Evolutionary conservation across 2,113 vertebrate species (phyloP), one percentile per base, ranked within the genome.

Genomic region (Planiliza haematocheilus): DNA sequence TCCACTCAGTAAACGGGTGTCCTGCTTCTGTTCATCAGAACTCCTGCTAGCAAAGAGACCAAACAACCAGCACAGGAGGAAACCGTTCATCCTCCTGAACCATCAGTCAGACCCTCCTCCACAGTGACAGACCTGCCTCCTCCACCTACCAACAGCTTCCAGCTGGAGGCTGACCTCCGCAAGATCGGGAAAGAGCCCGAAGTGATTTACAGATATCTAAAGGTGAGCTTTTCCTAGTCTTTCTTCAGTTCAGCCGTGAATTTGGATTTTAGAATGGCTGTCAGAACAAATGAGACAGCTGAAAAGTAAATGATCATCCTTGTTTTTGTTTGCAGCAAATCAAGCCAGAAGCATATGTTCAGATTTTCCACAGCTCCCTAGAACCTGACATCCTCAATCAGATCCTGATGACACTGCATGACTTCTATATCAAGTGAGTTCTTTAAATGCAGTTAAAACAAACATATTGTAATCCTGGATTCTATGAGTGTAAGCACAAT

Each of bases 81-180:
- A n/a, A n/a, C n/a, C n/a, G n/a, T 6, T 14, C 17, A 1, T 21
- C 57, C 37, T 12, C 46, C 86, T 7, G 48, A 77, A 38, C 16
- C 21, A 0, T 36, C 73, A 11, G 1, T 30, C 4, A 11, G 20
- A 1, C 0, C 55, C 17, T 34, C 77, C 10, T 12, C 69, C 0
- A 0, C 64, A 30, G 78, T 57, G 6, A 1, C 52, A 17, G 56
- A 77, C 30, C 63, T 95, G 50, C 97, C 96, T 84, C 83, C 88
- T n/a, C 61, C 95, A 64, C 97, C 98, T 75, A 20, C 91, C 59
- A 98, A 93, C 92, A 95, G 96, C 64, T 99, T 99, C 82, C 97
- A 99, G 76, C 94, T 99, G 41, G 97, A 99, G 83, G 90, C 96
- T 30, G 96, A 98, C 85, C 94, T 99, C 62, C 94, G 97, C 67